Evolutionary conservation across 2,888 invertebrate genomes (phyloP).

Genomic region (Spodoptera exigua): DNA sequence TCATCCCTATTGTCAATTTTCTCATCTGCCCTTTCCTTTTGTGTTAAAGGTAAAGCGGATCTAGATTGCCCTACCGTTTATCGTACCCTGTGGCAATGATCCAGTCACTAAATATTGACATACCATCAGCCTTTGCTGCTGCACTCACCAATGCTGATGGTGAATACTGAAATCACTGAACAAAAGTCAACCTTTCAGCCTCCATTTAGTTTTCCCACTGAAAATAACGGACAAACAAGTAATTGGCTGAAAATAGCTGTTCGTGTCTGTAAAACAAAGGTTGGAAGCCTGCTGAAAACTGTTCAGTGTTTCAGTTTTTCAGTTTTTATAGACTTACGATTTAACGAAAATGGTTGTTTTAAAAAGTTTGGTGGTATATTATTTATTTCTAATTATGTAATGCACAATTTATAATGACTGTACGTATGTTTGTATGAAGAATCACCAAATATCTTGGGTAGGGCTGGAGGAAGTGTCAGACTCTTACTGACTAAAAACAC

Average conservation of each 20-base stretch:
- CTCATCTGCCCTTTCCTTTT: no score
- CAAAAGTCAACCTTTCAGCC: slow-evolving; percentile 28
- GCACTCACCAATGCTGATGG: slow-evolving; percentile 53
- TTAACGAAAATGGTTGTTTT: no score
- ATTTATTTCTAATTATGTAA: no score
- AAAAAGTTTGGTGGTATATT: no score
- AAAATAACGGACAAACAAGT: slow-evolving; percentile 32
- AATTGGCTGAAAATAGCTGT: slow-evolving; percentile 7
- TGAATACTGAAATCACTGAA: neutral
- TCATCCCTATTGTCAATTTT: no score
- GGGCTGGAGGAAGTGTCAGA: no score
- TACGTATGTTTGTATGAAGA: no score
- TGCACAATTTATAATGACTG: no score
- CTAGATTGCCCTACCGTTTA: slow-evolving; percentile 13
- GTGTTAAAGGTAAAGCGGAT: no score
- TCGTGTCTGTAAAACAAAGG: slow-evolving; percentile 11
- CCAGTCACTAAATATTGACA: slow-evolving; percentile 61
- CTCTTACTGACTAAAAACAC: no score
- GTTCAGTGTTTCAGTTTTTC: neutral
- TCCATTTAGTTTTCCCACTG: slow-evolving; percentile 33
- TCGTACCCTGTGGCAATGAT: slow-evolving; percentile 37
- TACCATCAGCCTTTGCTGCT: slow-evolving; percentile 58
- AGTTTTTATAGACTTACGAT: no score
- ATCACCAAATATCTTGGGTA: no score
- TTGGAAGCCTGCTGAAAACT: neutral